Conservation (phyloP, 2,113 vertebrate genomes). For the Strix uralensis region DNA sequence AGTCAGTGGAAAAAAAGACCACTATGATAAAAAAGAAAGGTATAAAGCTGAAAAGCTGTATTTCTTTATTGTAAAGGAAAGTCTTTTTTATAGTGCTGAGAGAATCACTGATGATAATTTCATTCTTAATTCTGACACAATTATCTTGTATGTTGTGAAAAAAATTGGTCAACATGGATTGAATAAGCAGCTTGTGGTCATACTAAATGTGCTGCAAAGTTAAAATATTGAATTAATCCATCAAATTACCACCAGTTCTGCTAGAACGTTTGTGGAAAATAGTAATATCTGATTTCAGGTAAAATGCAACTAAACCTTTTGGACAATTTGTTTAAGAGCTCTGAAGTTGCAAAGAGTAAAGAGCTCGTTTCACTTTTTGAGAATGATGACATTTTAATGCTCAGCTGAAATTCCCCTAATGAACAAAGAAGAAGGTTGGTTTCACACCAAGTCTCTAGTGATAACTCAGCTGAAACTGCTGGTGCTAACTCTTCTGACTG, state of each 20-base stretch:
- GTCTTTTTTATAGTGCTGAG: not conserved
- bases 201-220: not conserved
- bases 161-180: rapidly evolving
- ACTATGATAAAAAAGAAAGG: not conserved
- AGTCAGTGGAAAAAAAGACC: not conserved
- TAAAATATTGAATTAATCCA: not conserved
- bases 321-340: not conserved
- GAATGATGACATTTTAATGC: not conserved
- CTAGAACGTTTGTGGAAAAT: not conserved
- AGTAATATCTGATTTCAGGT: not conserved
- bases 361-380: not conserved
- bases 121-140: not conserved
- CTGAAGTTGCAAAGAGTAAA: not conserved
- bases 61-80: not conserved
- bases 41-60: not conserved
- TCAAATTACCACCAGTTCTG: not conserved
- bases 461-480: not conserved
- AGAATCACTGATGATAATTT: not conserved
- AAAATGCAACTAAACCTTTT: not conserved
- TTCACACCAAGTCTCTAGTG: slow-evolving; percentile 3
- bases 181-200: not conserved
- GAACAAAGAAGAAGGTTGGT: not conserved
- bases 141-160: not conserved
- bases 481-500: not conserved
- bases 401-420: not conserved